These are phyloP conservation scores for Ctenosaura bakeri DNA, from an alignment of 2,797 vertebrate species.

Conservation along the genomic window DNA sequence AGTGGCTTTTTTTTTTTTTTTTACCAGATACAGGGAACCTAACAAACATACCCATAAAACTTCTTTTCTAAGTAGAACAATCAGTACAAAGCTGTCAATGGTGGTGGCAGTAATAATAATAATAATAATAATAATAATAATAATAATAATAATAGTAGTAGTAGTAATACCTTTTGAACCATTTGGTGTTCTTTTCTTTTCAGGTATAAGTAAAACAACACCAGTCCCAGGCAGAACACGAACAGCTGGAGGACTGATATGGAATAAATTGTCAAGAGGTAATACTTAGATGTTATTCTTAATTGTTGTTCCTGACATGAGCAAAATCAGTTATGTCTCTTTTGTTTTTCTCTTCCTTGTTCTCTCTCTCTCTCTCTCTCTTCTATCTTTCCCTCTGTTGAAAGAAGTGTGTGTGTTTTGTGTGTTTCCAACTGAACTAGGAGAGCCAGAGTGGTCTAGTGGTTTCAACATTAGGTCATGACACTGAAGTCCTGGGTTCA, in stretches of 20 bases:
- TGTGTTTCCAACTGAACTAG: background rate
- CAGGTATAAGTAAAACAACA: slow-evolving; percentile 76
- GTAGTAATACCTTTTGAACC: background rate
- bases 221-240: slow-evolving; percentile 70
- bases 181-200: slow-evolving; percentile 43
- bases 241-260: slow-evolving; percentile 62
- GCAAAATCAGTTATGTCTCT: background rate
- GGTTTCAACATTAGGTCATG: too few species aligned
- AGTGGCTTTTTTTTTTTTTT: background rate
- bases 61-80: background rate
- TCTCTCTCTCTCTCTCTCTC: too few species aligned
- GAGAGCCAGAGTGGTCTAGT: too few species aligned
- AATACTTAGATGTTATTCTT: slow-evolving; percentile 22
- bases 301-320: background rate
- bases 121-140: too few species aligned
- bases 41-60: background rate
- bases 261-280: slow-evolving; percentile 70
- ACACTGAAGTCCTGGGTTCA: too few species aligned
- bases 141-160: too few species aligned
- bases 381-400: background rate
- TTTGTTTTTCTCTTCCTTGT: background rate
- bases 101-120: too few species aligned
- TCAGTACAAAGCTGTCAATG: background rate
- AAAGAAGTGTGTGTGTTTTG: background rate
- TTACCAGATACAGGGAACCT: background rate